These are phyloP conservation scores for Rhodinocichla rosea DNA, from an alignment of 2,113 vertebrate genomes.

Conservation along the genomic window DNA sequence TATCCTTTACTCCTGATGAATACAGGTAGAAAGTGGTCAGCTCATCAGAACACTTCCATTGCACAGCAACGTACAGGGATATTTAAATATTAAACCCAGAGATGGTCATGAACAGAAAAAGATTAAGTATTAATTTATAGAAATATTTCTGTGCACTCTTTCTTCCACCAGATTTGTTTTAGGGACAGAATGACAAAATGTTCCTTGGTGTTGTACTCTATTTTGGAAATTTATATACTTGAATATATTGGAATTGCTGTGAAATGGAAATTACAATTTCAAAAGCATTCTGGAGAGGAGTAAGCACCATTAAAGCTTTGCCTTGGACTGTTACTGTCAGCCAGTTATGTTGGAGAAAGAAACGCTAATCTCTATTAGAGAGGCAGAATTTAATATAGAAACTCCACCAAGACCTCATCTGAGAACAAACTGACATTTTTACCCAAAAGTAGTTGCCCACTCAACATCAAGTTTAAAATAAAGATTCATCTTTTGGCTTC, in stretches of 20 bases:
- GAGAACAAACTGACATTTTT: background rate
- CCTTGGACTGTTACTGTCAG: background rate
- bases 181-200: background rate
- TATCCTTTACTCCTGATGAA: background rate
- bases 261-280: background rate
- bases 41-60: background rate
- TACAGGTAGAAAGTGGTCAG: background rate
- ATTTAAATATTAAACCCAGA: background rate
- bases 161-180: background rate
- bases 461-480: background rate
- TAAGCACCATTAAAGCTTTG: background rate
- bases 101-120: background rate
- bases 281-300: background rate
- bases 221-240: background rate
- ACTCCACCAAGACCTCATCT: background rate
- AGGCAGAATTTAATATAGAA: background rate
- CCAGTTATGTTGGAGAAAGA: background rate
- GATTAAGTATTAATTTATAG: background rate
- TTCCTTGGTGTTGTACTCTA: background rate
- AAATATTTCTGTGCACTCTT: background rate
- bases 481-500: background rate
- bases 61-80: background rate
- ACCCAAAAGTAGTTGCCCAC: background rate
- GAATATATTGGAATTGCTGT: background rate
- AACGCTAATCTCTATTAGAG: background rate